Percentiles rank a stretch among this genome's conserved stretches.
Conservation (phyloP, 1,140 invertebrate genomes). For the Physella acuta region DNA sequence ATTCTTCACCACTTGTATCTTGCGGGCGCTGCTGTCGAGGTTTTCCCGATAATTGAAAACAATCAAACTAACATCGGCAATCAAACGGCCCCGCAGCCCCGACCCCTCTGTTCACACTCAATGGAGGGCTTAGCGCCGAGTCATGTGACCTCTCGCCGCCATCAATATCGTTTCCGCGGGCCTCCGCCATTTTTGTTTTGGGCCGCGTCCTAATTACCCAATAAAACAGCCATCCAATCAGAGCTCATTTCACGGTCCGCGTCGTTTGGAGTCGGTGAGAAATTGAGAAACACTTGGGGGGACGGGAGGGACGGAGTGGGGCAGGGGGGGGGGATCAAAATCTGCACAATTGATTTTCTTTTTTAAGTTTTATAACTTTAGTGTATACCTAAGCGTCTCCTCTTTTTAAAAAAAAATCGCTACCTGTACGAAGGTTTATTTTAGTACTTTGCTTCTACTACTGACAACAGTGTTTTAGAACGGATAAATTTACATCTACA, state of each 20-base stretch:
- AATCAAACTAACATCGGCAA: conserved; percentile 1
- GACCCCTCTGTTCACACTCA: not conserved
- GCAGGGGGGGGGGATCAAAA: too few relatives aligned
- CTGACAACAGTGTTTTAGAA: too few relatives aligned
- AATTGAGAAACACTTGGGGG: not conserved
- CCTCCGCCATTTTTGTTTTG: not conserved
- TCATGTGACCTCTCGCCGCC: not conserved
- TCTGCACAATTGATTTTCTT: too few relatives aligned
- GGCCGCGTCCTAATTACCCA: conserved; percentile 7
- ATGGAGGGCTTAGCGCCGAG: not conserved
- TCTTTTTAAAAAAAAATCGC: too few relatives aligned
- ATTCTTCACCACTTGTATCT: too few relatives aligned
- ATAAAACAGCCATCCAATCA: conserved; percentile 22
- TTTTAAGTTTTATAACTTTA: too few relatives aligned
- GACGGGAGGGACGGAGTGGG: too few relatives aligned
- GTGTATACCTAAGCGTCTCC: too few relatives aligned
- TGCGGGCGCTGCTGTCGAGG: not conserved
- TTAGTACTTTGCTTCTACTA: too few relatives aligned
- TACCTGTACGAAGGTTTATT: too few relatives aligned
- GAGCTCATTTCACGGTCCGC: conserved; percentile 1
- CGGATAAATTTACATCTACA: too few relatives aligned
- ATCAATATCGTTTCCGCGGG: not conserved
- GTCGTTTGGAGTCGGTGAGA: not conserved
- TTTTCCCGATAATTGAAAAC: conserved; percentile 2
- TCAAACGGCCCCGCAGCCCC: not conserved